Conservation (phyloP, 2,113 vertebrate genomes). For the Erythrocercus mccallii region DNA sequence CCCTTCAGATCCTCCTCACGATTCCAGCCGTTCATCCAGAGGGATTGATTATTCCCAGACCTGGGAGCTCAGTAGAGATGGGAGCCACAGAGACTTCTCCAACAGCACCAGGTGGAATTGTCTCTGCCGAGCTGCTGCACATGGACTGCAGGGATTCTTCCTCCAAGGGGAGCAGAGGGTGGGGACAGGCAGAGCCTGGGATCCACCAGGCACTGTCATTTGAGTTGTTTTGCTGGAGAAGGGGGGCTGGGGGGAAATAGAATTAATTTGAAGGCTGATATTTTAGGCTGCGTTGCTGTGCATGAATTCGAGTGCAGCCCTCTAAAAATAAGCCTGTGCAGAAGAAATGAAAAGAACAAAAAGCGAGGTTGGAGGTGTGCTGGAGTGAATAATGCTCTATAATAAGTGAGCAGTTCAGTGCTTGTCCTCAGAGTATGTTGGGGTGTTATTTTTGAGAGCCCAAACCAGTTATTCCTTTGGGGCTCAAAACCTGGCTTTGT, state of each 20-base stretch:
- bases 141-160: neutral
- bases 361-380: slow-evolving; percentile 59
- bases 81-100: neutral
- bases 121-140: neutral
- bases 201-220: neutral
- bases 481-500: neutral
- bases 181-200: neutral
- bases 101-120: neutral
- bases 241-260: neutral
- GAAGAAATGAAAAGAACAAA: slow-evolving; percentile 49
- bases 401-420: slow-evolving; percentile 15
- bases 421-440: neutral
- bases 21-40: neutral
- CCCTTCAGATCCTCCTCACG: neutral
- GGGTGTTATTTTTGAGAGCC: neutral
- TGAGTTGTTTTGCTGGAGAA: slow-evolving; percentile 43
- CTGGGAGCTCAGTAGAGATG: neutral
- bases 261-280: slow-evolving; percentile 34
- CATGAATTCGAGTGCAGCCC: slow-evolving; percentile 1
- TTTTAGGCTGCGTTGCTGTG: slow-evolving; percentile 16
- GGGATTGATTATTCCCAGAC: neutral
- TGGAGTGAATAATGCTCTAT: slow-evolving; percentile 48
- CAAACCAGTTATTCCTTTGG: neutral
- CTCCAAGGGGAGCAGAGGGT: neutral
- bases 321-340: slow-evolving; percentile 25